A percentile compares a stretch with the other conserved stretches of the same genome.
These are phyloP conservation scores for Oenanthe oenanthe DNA, from an alignment of 2,113 vertebrate species.

Conservation along the genomic window DNA sequence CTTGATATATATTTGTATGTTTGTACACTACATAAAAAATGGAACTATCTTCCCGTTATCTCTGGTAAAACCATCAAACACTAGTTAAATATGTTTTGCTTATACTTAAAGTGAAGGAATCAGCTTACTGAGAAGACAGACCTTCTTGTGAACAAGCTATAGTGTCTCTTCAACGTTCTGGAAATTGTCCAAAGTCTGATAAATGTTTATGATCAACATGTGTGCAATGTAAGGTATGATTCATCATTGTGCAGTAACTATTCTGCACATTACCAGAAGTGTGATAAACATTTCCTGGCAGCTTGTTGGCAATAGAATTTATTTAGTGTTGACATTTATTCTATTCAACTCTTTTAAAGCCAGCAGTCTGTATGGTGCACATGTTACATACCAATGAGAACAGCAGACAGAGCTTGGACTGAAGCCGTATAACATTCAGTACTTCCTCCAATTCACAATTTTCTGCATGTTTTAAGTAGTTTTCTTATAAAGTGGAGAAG, in stretches of 20 bases:
- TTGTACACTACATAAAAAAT: not conserved
- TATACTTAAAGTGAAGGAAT: not conserved
- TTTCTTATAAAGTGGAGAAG: not conserved
- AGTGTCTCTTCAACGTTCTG: not conserved
- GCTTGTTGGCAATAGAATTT: conserved; percentile 36
- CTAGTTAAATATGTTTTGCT: not conserved
- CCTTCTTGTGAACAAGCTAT: not conserved
- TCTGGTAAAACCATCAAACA: not conserved
- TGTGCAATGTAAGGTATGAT: conserved; percentile 46
- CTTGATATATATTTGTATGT: not conserved
- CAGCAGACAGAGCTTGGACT: not conserved
- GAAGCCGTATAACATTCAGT: not conserved
- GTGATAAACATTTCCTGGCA: conserved; percentile 38
- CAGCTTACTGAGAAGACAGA: not conserved
- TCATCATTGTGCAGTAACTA: conserved; percentile 44
- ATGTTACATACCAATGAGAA: not conserved
- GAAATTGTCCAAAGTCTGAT: not conserved
- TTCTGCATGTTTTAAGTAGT: not conserved
- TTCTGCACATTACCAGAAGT: conserved; percentile 42
- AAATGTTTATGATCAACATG: conserved; percentile 46
- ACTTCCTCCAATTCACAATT: not conserved
- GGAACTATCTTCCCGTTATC: not conserved
- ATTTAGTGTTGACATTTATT: conserved; percentile 48
- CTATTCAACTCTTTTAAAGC: not conserved
- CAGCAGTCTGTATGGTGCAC: not conserved